Evolutionary conservation across 2,888 invertebrate genomes (phyloP).

Genomic region (Limnephilus rhombicus): DNA sequence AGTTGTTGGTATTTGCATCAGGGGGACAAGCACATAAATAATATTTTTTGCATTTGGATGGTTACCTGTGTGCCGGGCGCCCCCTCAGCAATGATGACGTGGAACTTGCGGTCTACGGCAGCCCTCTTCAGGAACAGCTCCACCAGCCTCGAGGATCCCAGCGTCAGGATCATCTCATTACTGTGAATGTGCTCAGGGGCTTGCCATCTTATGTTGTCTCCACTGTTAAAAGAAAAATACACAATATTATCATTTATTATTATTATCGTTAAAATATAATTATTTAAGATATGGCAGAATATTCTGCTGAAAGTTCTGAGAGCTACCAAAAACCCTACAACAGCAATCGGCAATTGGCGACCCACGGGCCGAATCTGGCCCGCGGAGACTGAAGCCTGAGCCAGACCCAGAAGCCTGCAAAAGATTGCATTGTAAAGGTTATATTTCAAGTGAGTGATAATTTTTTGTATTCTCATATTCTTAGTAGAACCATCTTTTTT

Average conservation of each 20-base stretch:
- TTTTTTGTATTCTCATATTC: too few relatives aligned
- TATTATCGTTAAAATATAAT: not conserved
- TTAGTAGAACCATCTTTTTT: too few relatives aligned
- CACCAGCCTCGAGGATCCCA: conserved; percentile 87
- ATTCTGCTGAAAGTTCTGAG: too few relatives aligned
- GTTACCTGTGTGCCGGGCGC: conserved; percentile 70
- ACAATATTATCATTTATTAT: not conserved
- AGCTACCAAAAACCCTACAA: too few relatives aligned
- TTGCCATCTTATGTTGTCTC: conserved; percentile 89
- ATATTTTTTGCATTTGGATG: not conserved
- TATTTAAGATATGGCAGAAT: too few relatives aligned
- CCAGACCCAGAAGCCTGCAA: too few relatives aligned
- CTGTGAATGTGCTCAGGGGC: conserved; percentile 94
- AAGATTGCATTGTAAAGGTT: too few relatives aligned
- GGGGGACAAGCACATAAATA: too few relatives aligned
- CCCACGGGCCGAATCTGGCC: too few relatives aligned
- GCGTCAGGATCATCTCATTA: conserved; percentile 93
- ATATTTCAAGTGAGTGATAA: too few relatives aligned
- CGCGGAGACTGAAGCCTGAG: too few relatives aligned
- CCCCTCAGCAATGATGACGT: conserved; percentile 92
- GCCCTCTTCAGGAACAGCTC: conserved; percentile 92
- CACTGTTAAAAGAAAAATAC: conserved; percentile 73
- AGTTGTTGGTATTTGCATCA: not conserved
- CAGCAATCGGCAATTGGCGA: too few relatives aligned
- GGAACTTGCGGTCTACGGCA: conserved; percentile 85